phyloP scores from a whole-genome alignment of 2,797 vertebrate species.

The Discoglossus pictus region DNA sequence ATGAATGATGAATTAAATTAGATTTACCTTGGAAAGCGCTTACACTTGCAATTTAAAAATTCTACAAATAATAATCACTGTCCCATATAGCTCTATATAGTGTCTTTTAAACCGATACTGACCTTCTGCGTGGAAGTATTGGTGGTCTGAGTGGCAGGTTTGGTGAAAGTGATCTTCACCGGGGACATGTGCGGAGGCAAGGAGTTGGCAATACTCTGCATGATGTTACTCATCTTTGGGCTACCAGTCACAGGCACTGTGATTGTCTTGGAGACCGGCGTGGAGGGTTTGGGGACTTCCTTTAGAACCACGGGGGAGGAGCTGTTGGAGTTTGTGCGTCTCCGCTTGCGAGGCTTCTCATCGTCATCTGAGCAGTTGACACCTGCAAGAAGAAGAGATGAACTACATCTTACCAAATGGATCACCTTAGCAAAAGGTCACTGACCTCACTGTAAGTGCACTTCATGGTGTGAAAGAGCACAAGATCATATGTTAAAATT shows the following conservation, averaged over 20 bases:
- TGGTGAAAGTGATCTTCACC: slow-evolving; percentile 98
- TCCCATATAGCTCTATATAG: too few species aligned
- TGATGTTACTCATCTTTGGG: slow-evolving; percentile 98
- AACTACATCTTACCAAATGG: background rate
- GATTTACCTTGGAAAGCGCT: too few species aligned
- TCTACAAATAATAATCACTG: too few species aligned
- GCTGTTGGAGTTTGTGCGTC: slow-evolving; percentile 93
- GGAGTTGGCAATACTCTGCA: slow-evolving; percentile 99
- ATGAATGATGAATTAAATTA: too few species aligned
- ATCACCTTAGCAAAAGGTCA: too few species aligned
- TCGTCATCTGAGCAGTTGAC: slow-evolving; percentile 98
- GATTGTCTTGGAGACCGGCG: slow-evolving; percentile 87
- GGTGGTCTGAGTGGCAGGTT: slow-evolving; percentile 93
- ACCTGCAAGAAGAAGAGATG: slow-evolving; percentile 68
- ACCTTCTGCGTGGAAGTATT: slow-evolving; percentile 96
- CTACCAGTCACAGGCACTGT: slow-evolving; percentile 88
- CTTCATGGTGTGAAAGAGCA: too few species aligned
- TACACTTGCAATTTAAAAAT: too few species aligned
- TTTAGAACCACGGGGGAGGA: slow-evolving; percentile 93
- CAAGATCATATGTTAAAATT: too few species aligned
- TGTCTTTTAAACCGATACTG: slow-evolving; percentile 55
- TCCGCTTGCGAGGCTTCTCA: slow-evolving; percentile 95
- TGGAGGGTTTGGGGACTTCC: slow-evolving; percentile 85
- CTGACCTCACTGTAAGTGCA: too few species aligned
- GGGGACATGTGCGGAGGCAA: slow-evolving; percentile 96